phyloP scores from a whole-genome alignment of 23 tunicate genomes.

The Ciona savignyi region DNA sequence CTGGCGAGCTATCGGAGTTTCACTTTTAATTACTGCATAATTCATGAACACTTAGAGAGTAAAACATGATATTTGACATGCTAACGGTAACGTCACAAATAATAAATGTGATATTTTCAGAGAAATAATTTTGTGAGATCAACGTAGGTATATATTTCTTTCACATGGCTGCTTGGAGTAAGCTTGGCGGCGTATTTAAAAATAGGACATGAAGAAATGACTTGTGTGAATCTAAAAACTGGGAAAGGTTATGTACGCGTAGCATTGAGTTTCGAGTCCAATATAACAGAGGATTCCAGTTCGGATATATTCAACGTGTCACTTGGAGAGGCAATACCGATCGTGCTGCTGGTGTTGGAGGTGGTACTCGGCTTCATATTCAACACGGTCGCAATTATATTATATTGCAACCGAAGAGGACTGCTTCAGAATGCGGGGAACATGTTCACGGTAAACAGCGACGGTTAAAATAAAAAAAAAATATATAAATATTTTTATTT shows the following conservation, averaged over 20 bases:
- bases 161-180: no score
- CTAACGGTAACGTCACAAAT: neutral
- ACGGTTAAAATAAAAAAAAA: no score
- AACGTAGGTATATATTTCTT: no score
- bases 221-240: neutral
- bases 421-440: constrained; percentile 49
- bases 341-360: constrained; percentile 29
- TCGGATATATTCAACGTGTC: neutral
- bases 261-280: neutral
- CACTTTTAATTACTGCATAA: neutral
- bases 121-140: no score
- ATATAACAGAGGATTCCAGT: neutral
- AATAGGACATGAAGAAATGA: no score
- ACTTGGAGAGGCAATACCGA: constrained; percentile 14
- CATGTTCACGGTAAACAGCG: constrained; percentile 65
- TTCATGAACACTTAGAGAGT: neutral
- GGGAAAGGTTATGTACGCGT: neutral
- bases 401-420: constrained; percentile 17
- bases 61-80: neutral
- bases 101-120: neutral
- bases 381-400: constrained; percentile 20
- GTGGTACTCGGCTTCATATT: constrained; percentile 22
- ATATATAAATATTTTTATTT: no score
- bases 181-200: no score
- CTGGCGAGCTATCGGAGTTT: neutral